Percentiles rank a stretch among this genome's conserved stretches.
These are phyloP conservation scores for Leptosomus discolor DNA, from an alignment of 2,113 vertebrate species.

Conservation along the genomic window DNA sequence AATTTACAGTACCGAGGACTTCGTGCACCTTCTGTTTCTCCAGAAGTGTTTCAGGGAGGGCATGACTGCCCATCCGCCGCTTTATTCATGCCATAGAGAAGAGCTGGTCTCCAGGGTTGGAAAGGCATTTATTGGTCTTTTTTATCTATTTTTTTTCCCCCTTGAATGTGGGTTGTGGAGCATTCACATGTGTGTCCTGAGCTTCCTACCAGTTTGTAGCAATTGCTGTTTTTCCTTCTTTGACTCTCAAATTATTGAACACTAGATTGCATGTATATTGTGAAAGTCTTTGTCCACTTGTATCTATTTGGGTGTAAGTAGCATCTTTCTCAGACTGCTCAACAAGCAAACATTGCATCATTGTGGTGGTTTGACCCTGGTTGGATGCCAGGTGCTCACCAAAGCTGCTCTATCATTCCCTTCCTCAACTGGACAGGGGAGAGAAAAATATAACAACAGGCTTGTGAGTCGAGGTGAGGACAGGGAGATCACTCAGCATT, in stretches of 20 bases:
- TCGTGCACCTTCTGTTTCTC: background rate
- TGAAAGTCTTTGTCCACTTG: background rate
- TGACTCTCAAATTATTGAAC: background rate
- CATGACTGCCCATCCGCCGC: background rate
- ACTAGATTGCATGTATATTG: background rate
- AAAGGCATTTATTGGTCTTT: background rate
- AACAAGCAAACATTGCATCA: background rate
- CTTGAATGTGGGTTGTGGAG: background rate
- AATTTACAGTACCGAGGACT: background rate
- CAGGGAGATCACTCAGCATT: no score
- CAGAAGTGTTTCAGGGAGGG: background rate
- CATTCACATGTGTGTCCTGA: background rate
- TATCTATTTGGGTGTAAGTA: background rate
- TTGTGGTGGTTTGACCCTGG: no score
- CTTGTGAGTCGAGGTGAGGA: no score
- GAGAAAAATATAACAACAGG: no score
- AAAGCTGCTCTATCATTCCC: no score
- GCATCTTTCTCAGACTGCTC: background rate
- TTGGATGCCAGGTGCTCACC: no score
- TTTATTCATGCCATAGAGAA: background rate
- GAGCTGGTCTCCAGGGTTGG: background rate
- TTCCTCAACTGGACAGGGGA: no score
- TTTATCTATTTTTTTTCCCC: no score
- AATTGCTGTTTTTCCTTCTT: background rate
- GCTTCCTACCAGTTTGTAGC: background rate